phyloP scores from a whole-genome alignment of 2,113 vertebrate genomes.

The Mastomys natalensis region DNA sequence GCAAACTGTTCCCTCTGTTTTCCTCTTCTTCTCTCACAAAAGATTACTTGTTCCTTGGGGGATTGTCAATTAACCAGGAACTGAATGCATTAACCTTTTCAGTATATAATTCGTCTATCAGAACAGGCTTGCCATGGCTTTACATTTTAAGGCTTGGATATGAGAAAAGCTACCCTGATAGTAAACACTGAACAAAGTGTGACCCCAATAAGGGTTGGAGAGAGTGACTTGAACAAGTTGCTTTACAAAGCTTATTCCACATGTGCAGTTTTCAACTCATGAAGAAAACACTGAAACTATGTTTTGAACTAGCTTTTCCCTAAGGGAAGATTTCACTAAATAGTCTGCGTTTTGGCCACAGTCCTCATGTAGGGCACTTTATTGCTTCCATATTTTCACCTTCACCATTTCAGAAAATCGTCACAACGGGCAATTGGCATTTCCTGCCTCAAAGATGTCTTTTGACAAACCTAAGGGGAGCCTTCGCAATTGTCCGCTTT shows the following conservation, averaged over 20 bases:
- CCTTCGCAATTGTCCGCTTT: neutral
- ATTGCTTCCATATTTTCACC: neutral
- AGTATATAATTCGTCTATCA: conserved; percentile 43
- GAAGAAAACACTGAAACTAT: neutral
- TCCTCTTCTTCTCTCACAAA: conserved; percentile 31
- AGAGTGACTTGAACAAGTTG: neutral
- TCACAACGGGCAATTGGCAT: neutral
- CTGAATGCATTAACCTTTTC: conserved; percentile 75
- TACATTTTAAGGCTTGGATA: neutral
- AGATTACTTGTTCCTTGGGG: conserved; percentile 25
- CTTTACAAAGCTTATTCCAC: neutral
- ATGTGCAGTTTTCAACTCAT: neutral
- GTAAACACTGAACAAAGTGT: neutral
- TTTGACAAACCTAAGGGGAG: neutral
- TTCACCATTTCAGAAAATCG: neutral
- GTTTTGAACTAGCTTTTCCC: neutral
- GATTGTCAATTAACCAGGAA: conserved; percentile 58
- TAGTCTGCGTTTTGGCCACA: neutral
- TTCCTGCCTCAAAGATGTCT: neutral
- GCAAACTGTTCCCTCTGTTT: conserved; percentile 41
- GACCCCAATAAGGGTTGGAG: neutral
- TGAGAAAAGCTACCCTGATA: neutral
- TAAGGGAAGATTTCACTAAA: conserved; percentile 12
- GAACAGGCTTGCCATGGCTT: neutral
- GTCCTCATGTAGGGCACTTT: neutral